phyloP scores from a whole-genome alignment of 2,113 vertebrate genomes.

The Myanophis thanlyinensis region DNA sequence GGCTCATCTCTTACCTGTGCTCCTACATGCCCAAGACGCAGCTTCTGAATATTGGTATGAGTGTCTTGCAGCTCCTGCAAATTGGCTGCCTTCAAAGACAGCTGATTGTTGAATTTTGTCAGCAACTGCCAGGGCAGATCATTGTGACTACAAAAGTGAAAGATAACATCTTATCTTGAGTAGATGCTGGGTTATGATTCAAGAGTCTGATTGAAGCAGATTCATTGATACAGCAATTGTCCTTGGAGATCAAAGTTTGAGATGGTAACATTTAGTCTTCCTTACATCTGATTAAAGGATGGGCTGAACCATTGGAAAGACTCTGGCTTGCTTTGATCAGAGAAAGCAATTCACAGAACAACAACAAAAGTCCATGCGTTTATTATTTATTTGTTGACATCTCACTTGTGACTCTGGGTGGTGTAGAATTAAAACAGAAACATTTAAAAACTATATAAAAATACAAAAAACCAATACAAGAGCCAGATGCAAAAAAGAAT shows the following conservation, averaged over 20 bases:
- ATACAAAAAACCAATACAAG: neutral
- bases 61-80: constrained; percentile 73
- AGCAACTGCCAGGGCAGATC: constrained; percentile 91
- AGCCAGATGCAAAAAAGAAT: neutral
- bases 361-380: neutral
- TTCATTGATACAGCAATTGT: neutral
- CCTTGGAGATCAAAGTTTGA: neutral
- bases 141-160: constrained; percentile 79
- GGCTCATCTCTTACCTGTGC: constrained; percentile 79
- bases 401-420: neutral
- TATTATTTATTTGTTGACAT: neutral
- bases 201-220: neutral
- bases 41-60: constrained; percentile 93
- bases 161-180: neutral
- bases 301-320: neutral
- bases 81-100: constrained; percentile 69
- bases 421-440: neutral
- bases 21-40: constrained; percentile 77
- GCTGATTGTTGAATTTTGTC: constrained; percentile 77
- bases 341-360: neutral
- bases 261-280: neutral
- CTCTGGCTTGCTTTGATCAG: neutral
- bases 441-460: neutral
- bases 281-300: neutral
- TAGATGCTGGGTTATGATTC: neutral